Evolutionary conservation across 2,888 invertebrate species (phyloP).

Genomic region (Idaea dimidiata): DNA sequence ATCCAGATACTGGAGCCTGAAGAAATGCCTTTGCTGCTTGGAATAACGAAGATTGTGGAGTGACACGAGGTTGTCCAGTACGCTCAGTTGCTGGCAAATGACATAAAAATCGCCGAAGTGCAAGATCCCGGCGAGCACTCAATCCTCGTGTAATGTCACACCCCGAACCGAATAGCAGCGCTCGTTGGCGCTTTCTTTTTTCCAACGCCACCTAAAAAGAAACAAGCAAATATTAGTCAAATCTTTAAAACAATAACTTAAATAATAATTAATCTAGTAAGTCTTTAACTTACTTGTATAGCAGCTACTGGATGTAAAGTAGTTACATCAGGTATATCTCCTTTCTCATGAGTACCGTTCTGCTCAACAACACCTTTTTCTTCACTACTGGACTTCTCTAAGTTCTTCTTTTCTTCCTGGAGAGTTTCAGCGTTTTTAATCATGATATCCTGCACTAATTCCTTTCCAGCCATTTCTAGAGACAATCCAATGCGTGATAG

Average conservation of each 20-base stretch:
- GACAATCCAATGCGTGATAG: slow-evolving; percentile 91
- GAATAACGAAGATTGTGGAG: slow-evolving; percentile 74
- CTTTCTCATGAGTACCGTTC: slow-evolving; percentile 53
- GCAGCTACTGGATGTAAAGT: slow-evolving; percentile 78
- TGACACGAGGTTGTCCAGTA: slow-evolving; percentile 69
- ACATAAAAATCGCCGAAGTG: slow-evolving; percentile 85
- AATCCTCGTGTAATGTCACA: slow-evolving; percentile 89
- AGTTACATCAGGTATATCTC: slow-evolving; percentile 48
- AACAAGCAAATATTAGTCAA: slow-evolving; percentile 19
- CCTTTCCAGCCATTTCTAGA: slow-evolving; percentile 86
- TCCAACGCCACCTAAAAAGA: slow-evolving; percentile 80
- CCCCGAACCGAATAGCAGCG: slow-evolving; percentile 86
- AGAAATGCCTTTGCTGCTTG: slow-evolving; percentile 78
- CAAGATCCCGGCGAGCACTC: slow-evolving; percentile 89
- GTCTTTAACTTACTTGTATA: slow-evolving; percentile 57
- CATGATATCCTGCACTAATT: slow-evolving; percentile 61
- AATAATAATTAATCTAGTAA: slow-evolving; percentile 10
- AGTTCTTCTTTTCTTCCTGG: slow-evolving; percentile 39
- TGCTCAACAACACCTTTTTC: slow-evolving; percentile 40
- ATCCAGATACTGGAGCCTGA: slow-evolving; percentile 65
- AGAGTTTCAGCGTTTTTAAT: slow-evolving; percentile 54
- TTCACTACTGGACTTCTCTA: slow-evolving; percentile 33
- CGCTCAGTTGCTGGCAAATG: slow-evolving; percentile 84
- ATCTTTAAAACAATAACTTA: not conserved
- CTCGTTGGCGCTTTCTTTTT: slow-evolving; percentile 81